Conservation (phyloP, 2,797 vertebrate species). For the Phrynocephalus forsythii region DNA sequence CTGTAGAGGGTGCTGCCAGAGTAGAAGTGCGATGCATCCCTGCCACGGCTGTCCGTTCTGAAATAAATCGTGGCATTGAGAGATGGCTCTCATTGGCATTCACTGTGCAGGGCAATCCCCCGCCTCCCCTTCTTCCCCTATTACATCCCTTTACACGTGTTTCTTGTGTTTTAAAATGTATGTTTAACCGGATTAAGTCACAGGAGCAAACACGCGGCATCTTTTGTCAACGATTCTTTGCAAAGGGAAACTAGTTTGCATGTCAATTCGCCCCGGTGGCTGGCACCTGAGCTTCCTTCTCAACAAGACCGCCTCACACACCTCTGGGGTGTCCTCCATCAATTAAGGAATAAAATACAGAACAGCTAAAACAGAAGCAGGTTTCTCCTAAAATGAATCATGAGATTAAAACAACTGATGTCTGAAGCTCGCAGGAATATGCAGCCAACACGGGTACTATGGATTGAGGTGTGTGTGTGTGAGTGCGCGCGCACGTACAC, state of each 20-base stretch:
- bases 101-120: not conserved
- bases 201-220: slow-evolving; percentile 52
- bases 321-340: slow-evolving; percentile 51
- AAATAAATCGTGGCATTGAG: rapidly evolving
- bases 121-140: not conserved
- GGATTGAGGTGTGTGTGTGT: not conserved
- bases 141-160: slow-evolving; percentile 26
- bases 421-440: slow-evolving; percentile 39
- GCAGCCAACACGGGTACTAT: slow-evolving; percentile 39
- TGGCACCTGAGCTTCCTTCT: slow-evolving; percentile 69
- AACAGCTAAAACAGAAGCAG: slow-evolving; percentile 48
- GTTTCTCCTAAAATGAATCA: slow-evolving; percentile 67
- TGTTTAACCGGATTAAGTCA: slow-evolving; percentile 58
- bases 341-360: slow-evolving; percentile 71
- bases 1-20: too few species aligned
- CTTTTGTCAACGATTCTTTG: not conserved
- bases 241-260: slow-evolving; percentile 40
- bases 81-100: not conserved
- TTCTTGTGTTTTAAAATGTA: slow-evolving; percentile 58
- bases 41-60: not conserved
- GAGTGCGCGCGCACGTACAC: too few species aligned
- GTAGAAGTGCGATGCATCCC: too few species aligned
- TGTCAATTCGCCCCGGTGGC: slow-evolving; percentile 60
- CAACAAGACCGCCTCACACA: slow-evolving; percentile 58
- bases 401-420: slow-evolving; percentile 48